Evolutionary conservation across 2,797 vertebrate genomes (phyloP).

Genomic region (Enteromius fasciolatus): DNA sequence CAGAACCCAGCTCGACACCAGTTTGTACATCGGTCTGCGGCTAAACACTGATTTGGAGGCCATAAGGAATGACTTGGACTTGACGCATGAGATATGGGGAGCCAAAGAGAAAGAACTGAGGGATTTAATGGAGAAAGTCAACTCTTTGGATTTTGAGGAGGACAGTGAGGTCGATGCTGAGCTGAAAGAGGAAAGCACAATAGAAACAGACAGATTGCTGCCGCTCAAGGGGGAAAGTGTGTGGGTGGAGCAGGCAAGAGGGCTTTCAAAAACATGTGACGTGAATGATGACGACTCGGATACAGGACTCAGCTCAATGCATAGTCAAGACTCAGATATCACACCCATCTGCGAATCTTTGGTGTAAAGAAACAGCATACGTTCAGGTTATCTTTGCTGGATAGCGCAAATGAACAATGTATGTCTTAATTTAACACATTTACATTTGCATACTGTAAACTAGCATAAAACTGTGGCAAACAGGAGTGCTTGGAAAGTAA

Average conservation of each 20-base stretch:
- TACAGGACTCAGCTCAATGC: slow-evolving; percentile 97
- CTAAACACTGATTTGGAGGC: slow-evolving; percentile 90
- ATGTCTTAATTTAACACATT: neutral
- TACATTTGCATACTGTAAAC: neutral
- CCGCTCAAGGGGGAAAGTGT: slow-evolving; percentile 61
- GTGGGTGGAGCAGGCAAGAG: slow-evolving; percentile 84
- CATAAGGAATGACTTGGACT: slow-evolving; percentile 82
- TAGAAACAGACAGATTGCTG: slow-evolving; percentile 52
- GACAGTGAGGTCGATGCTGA: slow-evolving; percentile 39
- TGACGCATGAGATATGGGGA: slow-evolving; percentile 82
- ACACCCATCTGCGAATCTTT: slow-evolving; percentile 90
- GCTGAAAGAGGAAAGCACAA: slow-evolving; percentile 50
- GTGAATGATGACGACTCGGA: slow-evolving; percentile 94
- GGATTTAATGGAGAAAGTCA: slow-evolving; percentile 83
- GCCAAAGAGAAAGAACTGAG: slow-evolving; percentile 85
- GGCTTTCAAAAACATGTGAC: slow-evolving; percentile 80
- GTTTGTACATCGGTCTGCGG: slow-evolving; percentile 91
- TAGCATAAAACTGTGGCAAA: neutral
- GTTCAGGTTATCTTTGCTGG: neutral
- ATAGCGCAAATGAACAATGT: neutral
- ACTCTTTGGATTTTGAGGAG: slow-evolving; percentile 76
- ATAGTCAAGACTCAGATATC: slow-evolving; percentile 97
- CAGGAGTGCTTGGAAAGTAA: neutral
- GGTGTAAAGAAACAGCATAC: slow-evolving; percentile 71
- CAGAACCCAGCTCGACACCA: slow-evolving; percentile 90